Evolutionary conservation across 2,797 vertebrate genomes (phyloP).

Genomic region (Steatocranus sp.): DNA sequence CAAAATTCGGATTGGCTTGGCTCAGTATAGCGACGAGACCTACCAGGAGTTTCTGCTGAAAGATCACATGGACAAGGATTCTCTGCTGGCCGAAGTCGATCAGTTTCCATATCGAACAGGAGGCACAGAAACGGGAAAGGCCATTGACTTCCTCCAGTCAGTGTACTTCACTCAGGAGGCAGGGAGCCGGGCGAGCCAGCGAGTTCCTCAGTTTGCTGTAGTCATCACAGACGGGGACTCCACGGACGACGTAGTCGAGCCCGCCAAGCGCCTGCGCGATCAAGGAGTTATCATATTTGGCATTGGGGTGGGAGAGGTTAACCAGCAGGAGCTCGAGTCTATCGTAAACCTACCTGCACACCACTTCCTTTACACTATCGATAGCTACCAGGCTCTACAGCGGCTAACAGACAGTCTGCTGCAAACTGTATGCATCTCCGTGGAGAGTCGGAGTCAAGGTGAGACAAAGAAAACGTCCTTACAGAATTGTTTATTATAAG

Average conservation of each 20-base stretch:
- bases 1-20: slow-evolving; percentile 76
- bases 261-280: slow-evolving; percentile 61
- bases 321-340: slow-evolving; percentile 53
- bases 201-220: slow-evolving; percentile 78
- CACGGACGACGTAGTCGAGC: slow-evolving; percentile 55
- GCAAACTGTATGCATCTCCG: slow-evolving; percentile 67
- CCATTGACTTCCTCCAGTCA: slow-evolving; percentile 69
- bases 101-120: slow-evolving; percentile 66
- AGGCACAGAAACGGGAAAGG: slow-evolving; percentile 70
- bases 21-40: slow-evolving; percentile 71
- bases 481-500: not conserved
- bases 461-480: not conserved
- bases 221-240: slow-evolving; percentile 80
- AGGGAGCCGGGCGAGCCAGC: slow-evolving; percentile 66
- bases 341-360: slow-evolving; percentile 75
- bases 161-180: slow-evolving; percentile 66
- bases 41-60: slow-evolving; percentile 75
- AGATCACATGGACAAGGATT: slow-evolving; percentile 60
- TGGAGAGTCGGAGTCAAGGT: slow-evolving; percentile 74
- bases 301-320: slow-evolving; percentile 70
- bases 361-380: slow-evolving; percentile 65
- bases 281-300: slow-evolving; percentile 75
- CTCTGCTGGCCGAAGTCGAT: slow-evolving; percentile 67
- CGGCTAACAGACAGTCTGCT: slow-evolving; percentile 54
- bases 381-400: slow-evolving; percentile 68